Conservation (phyloP, 2,797 vertebrate species). For the Champsocephalus gunnari region DNA sequence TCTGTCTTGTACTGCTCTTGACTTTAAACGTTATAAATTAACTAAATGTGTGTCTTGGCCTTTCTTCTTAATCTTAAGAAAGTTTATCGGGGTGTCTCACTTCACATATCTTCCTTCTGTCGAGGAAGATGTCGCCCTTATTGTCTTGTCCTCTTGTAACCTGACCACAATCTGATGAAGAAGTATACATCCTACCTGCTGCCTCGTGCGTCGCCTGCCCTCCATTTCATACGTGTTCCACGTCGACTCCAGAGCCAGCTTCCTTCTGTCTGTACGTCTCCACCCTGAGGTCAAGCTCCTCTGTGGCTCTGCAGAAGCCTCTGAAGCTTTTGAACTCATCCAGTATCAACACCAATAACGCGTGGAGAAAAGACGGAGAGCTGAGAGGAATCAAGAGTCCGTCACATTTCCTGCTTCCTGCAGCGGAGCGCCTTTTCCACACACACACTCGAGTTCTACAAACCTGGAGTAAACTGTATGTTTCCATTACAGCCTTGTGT, state of each 20-base stretch:
- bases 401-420: conserved; percentile 52
- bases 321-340: conserved; percentile 20
- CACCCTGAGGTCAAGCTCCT: background rate
- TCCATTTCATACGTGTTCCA: background rate
- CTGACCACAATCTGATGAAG: background rate
- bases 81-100: too few relatives aligned
- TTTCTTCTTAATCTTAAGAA: too few relatives aligned
- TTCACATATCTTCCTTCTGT: background rate
- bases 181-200: background rate
- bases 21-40: too few relatives aligned
- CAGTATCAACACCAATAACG: conserved; percentile 45
- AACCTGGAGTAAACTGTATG: conserved; percentile 45
- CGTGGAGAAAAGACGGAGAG: conserved; percentile 27
- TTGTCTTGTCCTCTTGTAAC: background rate
- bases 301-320: conserved; percentile 3
- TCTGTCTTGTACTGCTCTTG: too few relatives aligned
- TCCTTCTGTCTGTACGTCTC: background rate
- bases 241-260: background rate
- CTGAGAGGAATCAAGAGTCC: conserved; percentile 38
- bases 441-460: conserved; percentile 13
- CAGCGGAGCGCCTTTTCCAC: conserved; percentile 29
- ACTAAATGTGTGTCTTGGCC: too few relatives aligned
- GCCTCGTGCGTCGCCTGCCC: background rate
- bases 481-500: conserved; percentile 56
- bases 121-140: background rate